A percentile compares a stretch with the other conserved stretches of the same genome.
phyloP scores from a whole-genome alignment of 92 coral and sea anemone genomes.

The Parazoanthus darwini region DNA sequence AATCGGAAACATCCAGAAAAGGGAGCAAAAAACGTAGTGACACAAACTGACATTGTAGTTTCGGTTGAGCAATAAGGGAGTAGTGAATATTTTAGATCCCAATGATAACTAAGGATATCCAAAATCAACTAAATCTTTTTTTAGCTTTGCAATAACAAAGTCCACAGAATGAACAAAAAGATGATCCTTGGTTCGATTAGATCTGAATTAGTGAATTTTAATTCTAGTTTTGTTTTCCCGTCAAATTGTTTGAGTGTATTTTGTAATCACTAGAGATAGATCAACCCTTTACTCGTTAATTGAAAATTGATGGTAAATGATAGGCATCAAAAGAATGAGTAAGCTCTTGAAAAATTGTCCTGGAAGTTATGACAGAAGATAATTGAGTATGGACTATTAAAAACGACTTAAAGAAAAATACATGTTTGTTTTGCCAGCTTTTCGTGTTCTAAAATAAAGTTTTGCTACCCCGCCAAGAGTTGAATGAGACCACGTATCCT shows the following conservation, averaged over 20 bases:
- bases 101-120: background rate
- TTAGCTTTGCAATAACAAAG: background rate
- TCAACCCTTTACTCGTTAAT: no score
- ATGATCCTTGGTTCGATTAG: background rate
- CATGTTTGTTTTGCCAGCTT: background rate
- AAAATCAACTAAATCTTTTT: background rate
- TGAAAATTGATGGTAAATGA: background rate
- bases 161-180: no score
- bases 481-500: background rate
- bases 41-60: background rate
- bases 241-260: background rate
- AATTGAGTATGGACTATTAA: background rate
- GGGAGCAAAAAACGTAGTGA: background rate
- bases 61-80: background rate
- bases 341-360: background rate
- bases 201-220: background rate
- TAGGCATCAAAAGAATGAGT: background rate
- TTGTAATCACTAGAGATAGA: background rate
- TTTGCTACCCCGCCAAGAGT: background rate
- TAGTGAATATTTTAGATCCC: background rate
- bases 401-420: background rate
- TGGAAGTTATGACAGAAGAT: background rate
- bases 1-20: background rate
- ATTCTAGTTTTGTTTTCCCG: background rate
- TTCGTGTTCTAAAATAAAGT: background rate